Percentiles rank a stretch among this genome's conserved stretches.
phyloP scores from a whole-genome alignment of 2,888 invertebrate genomes.

The Tenthredo livida region DNA sequence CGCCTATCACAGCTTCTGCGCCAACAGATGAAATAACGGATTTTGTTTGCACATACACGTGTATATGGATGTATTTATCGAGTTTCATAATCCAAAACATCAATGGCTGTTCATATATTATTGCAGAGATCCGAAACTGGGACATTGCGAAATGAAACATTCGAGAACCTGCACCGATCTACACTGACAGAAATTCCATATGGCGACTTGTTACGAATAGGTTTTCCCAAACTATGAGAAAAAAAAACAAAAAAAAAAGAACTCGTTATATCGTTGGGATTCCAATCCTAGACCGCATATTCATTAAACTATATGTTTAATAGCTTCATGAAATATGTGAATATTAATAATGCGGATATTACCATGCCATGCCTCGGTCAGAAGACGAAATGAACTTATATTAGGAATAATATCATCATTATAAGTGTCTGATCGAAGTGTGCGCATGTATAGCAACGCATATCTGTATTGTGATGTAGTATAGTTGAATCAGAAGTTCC shows the following conservation, averaged over 20 bases:
- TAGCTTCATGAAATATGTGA: not conserved
- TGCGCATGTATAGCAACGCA: too few relatives aligned
- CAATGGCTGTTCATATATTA: not conserved
- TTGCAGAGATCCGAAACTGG: not conserved
- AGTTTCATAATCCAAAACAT: too few relatives aligned
- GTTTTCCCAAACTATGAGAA: constrained; percentile 3
- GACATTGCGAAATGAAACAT: not conserved
- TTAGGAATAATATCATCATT: not conserved
- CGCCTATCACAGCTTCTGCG: not conserved
- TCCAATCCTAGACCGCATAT: not conserved
- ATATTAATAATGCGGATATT: not conserved
- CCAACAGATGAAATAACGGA: not conserved
- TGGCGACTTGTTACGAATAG: constrained; percentile 5
- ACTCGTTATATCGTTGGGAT: not conserved
- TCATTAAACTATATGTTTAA: not conserved
- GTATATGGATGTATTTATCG: too few relatives aligned
- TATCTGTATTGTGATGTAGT: not conserved
- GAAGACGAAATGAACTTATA: not conserved
- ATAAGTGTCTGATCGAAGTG: not conserved
- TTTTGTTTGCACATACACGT: too few relatives aligned
- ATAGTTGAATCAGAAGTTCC: not conserved
- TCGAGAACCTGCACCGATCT: not conserved
- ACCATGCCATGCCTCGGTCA: not conserved
- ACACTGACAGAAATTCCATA: not conserved
- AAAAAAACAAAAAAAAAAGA: not conserved